phyloP scores from a whole-genome alignment of 2,888 invertebrate genomes.

The Alviniconcha strummeri region DNA sequence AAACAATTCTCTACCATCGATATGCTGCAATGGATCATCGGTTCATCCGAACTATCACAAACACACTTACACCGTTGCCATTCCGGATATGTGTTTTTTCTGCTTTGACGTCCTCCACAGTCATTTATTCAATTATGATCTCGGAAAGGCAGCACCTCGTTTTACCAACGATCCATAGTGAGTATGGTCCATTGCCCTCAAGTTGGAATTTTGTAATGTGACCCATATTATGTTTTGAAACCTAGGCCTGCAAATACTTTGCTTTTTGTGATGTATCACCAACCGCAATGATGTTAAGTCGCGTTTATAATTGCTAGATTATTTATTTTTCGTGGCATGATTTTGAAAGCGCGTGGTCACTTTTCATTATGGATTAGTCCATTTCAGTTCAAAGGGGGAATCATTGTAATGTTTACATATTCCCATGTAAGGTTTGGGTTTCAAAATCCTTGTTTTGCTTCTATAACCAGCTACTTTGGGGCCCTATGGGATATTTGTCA shows the following conservation, averaged over 20 bases:
- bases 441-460: slow-evolving; percentile 14
- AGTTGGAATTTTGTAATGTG: slow-evolving; percentile 26
- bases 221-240: neutral
- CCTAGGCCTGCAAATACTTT: neutral
- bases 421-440: slow-evolving; percentile 29
- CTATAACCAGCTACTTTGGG: neutral
- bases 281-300: neutral
- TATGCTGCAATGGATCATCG: slow-evolving; percentile 73
- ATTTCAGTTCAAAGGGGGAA: slow-evolving; percentile 22
- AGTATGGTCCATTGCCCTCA: slow-evolving; percentile 75
- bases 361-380: slow-evolving; percentile 31
- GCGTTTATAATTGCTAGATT: neutral
- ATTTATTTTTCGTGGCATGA: neutral
- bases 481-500: neutral
- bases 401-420: slow-evolving; percentile 27
- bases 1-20: slow-evolving; percentile 77
- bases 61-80: slow-evolving; percentile 67
- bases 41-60: slow-evolving; percentile 68
- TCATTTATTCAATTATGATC: slow-evolving; percentile 93
- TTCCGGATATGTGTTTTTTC: slow-evolving; percentile 95
- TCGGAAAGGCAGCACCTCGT: slow-evolving; percentile 87
- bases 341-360: neutral
- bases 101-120: slow-evolving; percentile 99
- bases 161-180: slow-evolving; percentile 97
- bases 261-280: neutral